A percentile compares a stretch with the other conserved stretches of the same genome.
Conservation (phyloP, 2,888 invertebrate genomes). For the Erebia palarica region DNA sequence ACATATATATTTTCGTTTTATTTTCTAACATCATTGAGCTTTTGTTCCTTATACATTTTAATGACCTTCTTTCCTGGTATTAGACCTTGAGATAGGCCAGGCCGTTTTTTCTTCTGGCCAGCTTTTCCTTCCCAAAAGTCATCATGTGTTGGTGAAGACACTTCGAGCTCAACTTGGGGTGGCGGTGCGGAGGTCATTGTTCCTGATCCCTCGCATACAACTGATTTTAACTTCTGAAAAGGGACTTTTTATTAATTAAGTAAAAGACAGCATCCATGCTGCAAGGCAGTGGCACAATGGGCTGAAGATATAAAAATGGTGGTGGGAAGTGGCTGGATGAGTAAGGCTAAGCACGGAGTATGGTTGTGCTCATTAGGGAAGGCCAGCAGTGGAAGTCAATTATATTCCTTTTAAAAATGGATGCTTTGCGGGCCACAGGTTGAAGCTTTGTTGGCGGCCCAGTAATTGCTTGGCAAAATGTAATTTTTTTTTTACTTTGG, state of each 20-base stretch:
- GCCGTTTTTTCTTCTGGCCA: slow-evolving; percentile 86
- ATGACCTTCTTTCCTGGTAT: slow-evolving; percentile 93
- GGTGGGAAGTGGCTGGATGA: too few species aligned
- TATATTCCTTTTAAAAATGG: too few species aligned
- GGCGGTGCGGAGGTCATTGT: slow-evolving; percentile 66
- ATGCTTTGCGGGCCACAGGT: too few species aligned
- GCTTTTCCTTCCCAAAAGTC: slow-evolving; percentile 75
- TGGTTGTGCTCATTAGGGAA: too few species aligned
- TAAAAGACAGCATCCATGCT: too few species aligned
- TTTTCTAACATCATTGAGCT: slow-evolving; percentile 65
- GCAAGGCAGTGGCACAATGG: too few species aligned
- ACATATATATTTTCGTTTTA: slow-evolving; percentile 41
- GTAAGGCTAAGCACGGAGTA: too few species aligned
- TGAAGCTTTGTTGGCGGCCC: too few species aligned
- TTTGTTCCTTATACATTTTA: slow-evolving; percentile 88
- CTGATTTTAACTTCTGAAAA: slow-evolving; percentile 64
- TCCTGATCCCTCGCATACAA: slow-evolving; percentile 71
- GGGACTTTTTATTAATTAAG: neutral
- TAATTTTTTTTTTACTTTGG: too few species aligned
- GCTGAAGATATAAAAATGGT: too few species aligned
- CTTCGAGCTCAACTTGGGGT: slow-evolving; percentile 55
- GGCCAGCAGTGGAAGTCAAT: too few species aligned
- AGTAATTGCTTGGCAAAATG: too few species aligned
- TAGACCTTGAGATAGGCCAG: slow-evolving; percentile 89
- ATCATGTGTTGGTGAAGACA: slow-evolving; percentile 63